Conservation (phyloP, 1,140 invertebrate genomes). For the Oscheius sp. region DNA sequence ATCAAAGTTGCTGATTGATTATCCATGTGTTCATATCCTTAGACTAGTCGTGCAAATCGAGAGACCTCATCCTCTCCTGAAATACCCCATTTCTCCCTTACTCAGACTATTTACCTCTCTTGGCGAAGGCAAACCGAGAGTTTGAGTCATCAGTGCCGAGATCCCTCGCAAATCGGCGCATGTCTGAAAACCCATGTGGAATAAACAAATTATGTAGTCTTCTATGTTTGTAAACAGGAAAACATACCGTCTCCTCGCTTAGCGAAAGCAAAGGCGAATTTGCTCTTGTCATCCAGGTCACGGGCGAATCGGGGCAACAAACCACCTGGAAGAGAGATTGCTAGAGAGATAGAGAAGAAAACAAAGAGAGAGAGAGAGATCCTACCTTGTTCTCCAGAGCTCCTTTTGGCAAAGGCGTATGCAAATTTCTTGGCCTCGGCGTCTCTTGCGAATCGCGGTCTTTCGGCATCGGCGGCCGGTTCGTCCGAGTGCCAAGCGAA, state of each 20-base stretch:
- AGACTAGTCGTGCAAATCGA: neutral
- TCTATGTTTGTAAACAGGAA: too few relatives aligned
- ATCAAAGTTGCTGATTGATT: too few relatives aligned
- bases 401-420: neutral
- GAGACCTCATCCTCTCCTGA: neutral
- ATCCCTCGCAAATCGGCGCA: neutral
- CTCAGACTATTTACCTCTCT: neutral
- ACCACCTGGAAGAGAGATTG: neutral
- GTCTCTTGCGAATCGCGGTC: neutral
- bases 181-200: too few relatives aligned
- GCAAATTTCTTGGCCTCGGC: neutral
- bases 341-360: neutral
- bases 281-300: slow-evolving; percentile 1
- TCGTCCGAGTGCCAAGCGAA: neutral
- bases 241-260: neutral
- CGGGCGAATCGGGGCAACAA: neutral
- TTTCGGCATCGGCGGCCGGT: neutral
- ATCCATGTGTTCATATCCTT: too few relatives aligned
- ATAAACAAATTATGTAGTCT: too few relatives aligned
- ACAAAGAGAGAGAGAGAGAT: neutral
- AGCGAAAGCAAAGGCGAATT: slow-evolving; percentile 1
- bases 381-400: neutral
- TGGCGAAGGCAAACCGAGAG: neutral
- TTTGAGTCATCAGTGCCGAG: neutral
- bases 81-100: neutral